Conservation (phyloP, 2,888 invertebrate genomes). For the Drosophila putrida region DNA sequence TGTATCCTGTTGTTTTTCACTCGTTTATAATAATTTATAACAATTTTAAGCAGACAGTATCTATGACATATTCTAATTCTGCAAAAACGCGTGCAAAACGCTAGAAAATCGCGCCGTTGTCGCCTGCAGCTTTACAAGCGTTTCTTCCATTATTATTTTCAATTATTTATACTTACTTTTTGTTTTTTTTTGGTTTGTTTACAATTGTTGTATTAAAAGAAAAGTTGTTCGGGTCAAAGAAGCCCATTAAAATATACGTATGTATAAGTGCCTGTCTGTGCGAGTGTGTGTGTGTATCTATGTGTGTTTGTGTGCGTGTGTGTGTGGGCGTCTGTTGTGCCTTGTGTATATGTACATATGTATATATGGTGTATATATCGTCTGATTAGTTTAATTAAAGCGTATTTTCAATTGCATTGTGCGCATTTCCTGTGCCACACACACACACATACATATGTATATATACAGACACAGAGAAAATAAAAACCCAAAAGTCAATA, state of each 20-base stretch:
- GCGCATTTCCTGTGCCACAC: slow-evolving; percentile 58
- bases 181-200: slow-evolving; percentile 24
- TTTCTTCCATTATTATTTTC: slow-evolving; percentile 23
- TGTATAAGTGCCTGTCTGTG: slow-evolving; percentile 3
- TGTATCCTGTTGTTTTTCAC: too few relatives aligned
- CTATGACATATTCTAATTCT: too few relatives aligned
- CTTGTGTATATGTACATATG: slow-evolving; percentile 24
- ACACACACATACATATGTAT: slow-evolving; percentile 20
- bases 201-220: slow-evolving; percentile 42
- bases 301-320: slow-evolving; percentile 24
- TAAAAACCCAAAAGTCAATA: slow-evolving; percentile 42
- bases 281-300: neutral
- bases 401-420: slow-evolving; percentile 75
- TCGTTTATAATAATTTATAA: too few relatives aligned
- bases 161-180: slow-evolving; percentile 30
- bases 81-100: slow-evolving; percentile 8
- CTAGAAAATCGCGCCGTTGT: slow-evolving; percentile 3
- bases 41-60: too few relatives aligned
- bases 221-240: slow-evolving; percentile 34
- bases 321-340: slow-evolving; percentile 60
- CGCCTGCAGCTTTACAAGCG: slow-evolving; percentile 10
- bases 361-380: slow-evolving; percentile 48
- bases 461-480: slow-evolving; percentile 8
- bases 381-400: slow-evolving; percentile 80
- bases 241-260: slow-evolving; percentile 49